Conservation (phyloP, 2,888 invertebrate genomes). For the Pachliopta kotzebuea region DNA sequence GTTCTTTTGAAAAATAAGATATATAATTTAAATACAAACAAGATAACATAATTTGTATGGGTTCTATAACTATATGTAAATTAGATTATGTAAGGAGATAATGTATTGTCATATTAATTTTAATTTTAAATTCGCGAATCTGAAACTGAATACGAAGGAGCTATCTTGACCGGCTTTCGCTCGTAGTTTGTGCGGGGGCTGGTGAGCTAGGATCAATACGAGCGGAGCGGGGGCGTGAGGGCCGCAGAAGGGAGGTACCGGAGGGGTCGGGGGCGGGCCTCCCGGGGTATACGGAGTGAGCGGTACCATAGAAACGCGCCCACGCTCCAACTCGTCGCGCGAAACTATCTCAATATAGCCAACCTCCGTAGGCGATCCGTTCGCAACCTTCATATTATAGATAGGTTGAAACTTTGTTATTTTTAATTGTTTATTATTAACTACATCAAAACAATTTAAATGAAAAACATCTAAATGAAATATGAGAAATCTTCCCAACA, state of each 20-base stretch:
- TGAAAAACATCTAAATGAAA: background rate
- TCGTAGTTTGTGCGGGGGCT: constrained; percentile 34
- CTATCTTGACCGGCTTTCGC: constrained; percentile 36
- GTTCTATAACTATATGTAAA: too few relatives aligned
- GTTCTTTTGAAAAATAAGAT: too few relatives aligned
- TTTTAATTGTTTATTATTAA: background rate
- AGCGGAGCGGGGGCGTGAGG: constrained; percentile 28
- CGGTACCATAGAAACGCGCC: constrained; percentile 70
- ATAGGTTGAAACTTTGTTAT: background rate
- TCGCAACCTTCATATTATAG: background rate
- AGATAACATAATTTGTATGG: too few relatives aligned
- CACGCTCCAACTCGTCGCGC: constrained; percentile 59
- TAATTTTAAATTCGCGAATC: constrained; percentile 7
- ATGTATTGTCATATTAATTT: background rate
- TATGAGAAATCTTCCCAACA: background rate
- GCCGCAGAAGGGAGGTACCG: constrained; percentile 22
- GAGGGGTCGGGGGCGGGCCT: constrained; percentile 32
- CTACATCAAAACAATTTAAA: too few relatives aligned
- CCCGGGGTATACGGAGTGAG: constrained; percentile 35
- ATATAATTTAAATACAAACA: too few relatives aligned
- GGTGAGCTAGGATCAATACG: constrained; percentile 38
- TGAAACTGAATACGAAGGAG: constrained; percentile 27
- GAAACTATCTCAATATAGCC: constrained; percentile 54
- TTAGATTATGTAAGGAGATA: too few relatives aligned
- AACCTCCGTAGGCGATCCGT: constrained; percentile 56